Conservation (phyloP, 2,888 invertebrate species). For the Pocota personata region DNA sequence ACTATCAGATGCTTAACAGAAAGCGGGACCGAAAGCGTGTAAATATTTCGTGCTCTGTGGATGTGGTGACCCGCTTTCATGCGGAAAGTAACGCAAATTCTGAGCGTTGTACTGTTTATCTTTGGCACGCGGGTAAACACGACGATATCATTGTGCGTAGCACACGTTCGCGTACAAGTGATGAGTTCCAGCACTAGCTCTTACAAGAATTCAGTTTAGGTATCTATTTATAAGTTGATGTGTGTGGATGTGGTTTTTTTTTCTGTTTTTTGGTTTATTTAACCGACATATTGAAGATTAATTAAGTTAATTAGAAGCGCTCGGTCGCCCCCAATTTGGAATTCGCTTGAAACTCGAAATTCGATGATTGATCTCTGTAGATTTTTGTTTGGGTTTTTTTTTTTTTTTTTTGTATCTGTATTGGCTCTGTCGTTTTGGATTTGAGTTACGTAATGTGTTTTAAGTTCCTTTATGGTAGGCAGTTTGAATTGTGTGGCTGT, state of each 20-base stretch:
- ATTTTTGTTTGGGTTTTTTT: neutral
- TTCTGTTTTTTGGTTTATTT: neutral
- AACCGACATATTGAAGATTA: constrained; percentile 36
- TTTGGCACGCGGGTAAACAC: constrained; percentile 35
- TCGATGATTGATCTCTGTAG: constrained; percentile 50
- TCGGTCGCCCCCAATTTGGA: constrained; percentile 28
- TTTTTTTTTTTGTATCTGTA: neutral
- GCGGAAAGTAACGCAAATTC: constrained; percentile 44
- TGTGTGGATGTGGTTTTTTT: constrained; percentile 30
- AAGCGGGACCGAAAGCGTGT: neutral
- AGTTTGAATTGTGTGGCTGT: constrained; percentile 2
- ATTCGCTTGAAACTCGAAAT: constrained; percentile 26
- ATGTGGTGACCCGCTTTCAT: constrained; percentile 53
- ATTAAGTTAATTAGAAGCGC: constrained; percentile 62
- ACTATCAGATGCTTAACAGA: neutral
- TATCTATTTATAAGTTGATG: constrained; percentile 40
- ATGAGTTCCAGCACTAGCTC: constrained; percentile 1
- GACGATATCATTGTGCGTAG: constrained; percentile 33
- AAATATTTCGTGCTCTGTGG: neutral
- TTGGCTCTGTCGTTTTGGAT: neutral
- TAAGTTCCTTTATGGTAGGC: neutral
- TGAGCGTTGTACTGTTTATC: constrained; percentile 30
- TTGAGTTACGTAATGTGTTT: constrained; percentile 44
- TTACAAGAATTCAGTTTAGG: neutral
- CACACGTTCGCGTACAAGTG: constrained; percentile 6